Evolutionary conservation across 1,140 invertebrate genomes (phyloP).

Genomic region (Eupristina koningsbergeri): DNA sequence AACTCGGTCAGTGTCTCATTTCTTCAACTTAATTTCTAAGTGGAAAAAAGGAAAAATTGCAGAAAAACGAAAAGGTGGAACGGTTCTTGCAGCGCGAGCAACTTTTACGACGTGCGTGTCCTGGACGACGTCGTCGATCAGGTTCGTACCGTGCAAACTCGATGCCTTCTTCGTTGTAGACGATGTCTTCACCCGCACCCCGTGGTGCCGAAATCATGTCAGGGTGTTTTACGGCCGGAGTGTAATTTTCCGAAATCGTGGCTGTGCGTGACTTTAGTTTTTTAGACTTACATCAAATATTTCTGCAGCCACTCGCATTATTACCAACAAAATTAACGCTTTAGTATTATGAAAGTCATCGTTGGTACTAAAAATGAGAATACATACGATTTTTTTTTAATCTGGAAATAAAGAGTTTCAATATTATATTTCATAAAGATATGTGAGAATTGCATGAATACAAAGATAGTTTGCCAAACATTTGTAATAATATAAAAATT

Average conservation of each 20-base stretch:
- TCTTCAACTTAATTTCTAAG: neutral
- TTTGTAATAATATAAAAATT: no score
- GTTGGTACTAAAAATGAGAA: no score
- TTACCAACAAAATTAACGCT: neutral
- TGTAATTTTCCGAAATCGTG: neutral
- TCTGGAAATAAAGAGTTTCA: no score
- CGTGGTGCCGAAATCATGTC: neutral
- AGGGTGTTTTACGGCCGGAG: slow-evolving; percentile 5
- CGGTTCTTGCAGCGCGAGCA: neutral
- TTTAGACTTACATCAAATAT: neutral
- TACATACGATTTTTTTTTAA: no score
- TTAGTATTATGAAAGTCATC: neutral
- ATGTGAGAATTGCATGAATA: no score
- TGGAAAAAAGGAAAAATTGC: neutral
- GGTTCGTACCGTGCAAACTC: neutral
- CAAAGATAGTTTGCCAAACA: no score
- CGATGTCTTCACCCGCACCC: neutral
- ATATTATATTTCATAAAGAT: no score
- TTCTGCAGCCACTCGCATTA: neutral
- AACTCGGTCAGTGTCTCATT: no score
- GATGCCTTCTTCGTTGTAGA: neutral
- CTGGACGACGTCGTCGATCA: neutral
- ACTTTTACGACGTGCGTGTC: neutral
- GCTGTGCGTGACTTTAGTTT: neutral
- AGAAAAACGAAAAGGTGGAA: no score